Percentiles rank a stretch among this genome's conserved stretches.
Conservation (phyloP, 2,888 invertebrate species). For the Phengaris arion region DNA sequence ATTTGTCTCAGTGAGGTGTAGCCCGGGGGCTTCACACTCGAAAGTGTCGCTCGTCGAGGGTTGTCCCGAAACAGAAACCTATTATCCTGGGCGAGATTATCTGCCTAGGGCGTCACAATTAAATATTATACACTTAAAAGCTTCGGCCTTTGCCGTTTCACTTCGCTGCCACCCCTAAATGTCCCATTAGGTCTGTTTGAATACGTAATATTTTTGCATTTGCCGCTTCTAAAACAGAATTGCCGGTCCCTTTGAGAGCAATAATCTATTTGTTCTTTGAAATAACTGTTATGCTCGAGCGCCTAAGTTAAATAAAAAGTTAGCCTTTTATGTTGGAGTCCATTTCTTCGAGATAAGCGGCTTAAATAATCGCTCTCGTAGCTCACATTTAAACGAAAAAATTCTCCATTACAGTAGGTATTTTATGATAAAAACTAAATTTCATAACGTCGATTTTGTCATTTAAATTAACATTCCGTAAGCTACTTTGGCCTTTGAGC, state of each 20-base stretch:
- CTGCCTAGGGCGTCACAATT: slow-evolving; percentile 81
- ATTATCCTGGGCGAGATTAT: slow-evolving; percentile 81
- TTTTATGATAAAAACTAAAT: slow-evolving; percentile 15
- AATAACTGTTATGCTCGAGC: slow-evolving; percentile 75
- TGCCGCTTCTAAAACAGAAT: slow-evolving; percentile 76
- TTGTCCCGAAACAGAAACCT: slow-evolving; percentile 79
- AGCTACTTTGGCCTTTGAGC: slow-evolving; percentile 38
- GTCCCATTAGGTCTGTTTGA: slow-evolving; percentile 80
- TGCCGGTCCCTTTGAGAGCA: slow-evolving; percentile 78
- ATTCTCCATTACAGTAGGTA: slow-evolving; percentile 1
- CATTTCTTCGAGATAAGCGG: slow-evolving; percentile 38
- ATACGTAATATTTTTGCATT: slow-evolving; percentile 81
- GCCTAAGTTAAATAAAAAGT: slow-evolving; percentile 68
- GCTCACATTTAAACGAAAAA: slow-evolving; percentile 29
- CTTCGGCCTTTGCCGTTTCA: slow-evolving; percentile 80
- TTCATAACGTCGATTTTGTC: slow-evolving; percentile 26
- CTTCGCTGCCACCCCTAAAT: slow-evolving; percentile 79
- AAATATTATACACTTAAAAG: slow-evolving; percentile 81
- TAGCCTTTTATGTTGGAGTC: slow-evolving; percentile 57
- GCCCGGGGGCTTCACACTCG: slow-evolving; percentile 72
- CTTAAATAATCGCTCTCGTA: slow-evolving; percentile 27
- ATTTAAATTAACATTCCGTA: slow-evolving; percentile 38
- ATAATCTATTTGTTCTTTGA: slow-evolving; percentile 79
- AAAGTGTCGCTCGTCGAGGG: slow-evolving; percentile 75
- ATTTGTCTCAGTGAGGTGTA: slow-evolving; percentile 72